These are phyloP conservation scores for Gadopsis bispinosus DNA, from an alignment of 2,797 vertebrate species.

Conservation along the genomic window DNA sequence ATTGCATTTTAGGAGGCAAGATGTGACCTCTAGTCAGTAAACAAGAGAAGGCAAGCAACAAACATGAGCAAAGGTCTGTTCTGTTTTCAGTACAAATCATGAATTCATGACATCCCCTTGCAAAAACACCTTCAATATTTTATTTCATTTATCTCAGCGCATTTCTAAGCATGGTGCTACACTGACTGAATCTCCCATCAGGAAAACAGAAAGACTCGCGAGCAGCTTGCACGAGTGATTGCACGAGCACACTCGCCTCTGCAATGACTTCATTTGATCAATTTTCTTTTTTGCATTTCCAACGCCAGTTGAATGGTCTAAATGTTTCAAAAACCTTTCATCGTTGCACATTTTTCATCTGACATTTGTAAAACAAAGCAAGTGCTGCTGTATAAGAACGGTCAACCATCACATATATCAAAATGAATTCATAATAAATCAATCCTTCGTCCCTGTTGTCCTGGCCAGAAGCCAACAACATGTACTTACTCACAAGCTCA, in stretches of 20 bases:
- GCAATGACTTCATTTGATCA: background rate
- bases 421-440: background rate
- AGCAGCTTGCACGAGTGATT: background rate
- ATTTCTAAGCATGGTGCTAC: background rate
- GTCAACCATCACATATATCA: background rate
- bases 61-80: background rate
- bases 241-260: background rate
- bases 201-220: background rate
- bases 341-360: background rate
- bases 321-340: background rate
- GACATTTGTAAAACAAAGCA: constrained; percentile 1
- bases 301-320: background rate
- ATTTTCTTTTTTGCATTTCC: background rate
- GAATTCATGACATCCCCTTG: background rate
- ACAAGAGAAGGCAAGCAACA: background rate
- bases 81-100: constrained; percentile 2
- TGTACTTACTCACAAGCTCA: constrained; percentile 26
- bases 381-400: rapidly evolving
- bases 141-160: constrained; percentile 6
- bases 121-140: constrained; percentile 32
- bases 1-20: background rate
- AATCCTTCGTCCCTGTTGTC: background rate
- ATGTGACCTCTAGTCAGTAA: background rate
- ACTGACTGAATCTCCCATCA: background rate
- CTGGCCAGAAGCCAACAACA: constrained; percentile 14